phyloP scores from a whole-genome alignment of 2,113 vertebrate species.

The Hemibagrus wyckioides region DNA sequence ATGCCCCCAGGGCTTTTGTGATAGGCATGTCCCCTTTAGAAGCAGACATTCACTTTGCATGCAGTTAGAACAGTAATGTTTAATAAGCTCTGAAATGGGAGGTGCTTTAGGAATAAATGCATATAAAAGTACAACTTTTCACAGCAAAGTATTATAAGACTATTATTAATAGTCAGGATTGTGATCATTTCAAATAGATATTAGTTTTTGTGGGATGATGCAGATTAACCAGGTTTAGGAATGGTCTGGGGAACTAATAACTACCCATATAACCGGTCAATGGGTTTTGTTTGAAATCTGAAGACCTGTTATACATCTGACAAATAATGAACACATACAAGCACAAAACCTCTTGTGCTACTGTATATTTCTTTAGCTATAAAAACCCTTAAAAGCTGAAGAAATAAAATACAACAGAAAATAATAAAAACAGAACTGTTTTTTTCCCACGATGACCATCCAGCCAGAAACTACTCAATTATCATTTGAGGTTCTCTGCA shows the following conservation, averaged over 20 bases:
- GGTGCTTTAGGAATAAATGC: neutral
- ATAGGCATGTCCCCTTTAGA: neutral
- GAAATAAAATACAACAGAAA: neutral
- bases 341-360: neutral
- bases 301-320: neutral
- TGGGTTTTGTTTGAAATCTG: neutral
- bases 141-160: neutral
- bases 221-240: neutral
- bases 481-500: neutral
- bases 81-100: neutral
- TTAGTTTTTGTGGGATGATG: neutral
- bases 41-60: conserved; percentile 7
- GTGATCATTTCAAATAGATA: neutral
- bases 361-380: neutral
- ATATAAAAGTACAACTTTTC: neutral
- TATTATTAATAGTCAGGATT: neutral
- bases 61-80: neutral
- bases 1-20: neutral
- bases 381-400: neutral
- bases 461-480: neutral
- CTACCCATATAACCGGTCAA: neutral
- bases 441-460: neutral
- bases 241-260: neutral
- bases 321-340: too few relatives aligned
- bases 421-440: neutral